Conservation (phyloP, 2,888 invertebrate genomes). For the Dynastes grantii region DNA sequence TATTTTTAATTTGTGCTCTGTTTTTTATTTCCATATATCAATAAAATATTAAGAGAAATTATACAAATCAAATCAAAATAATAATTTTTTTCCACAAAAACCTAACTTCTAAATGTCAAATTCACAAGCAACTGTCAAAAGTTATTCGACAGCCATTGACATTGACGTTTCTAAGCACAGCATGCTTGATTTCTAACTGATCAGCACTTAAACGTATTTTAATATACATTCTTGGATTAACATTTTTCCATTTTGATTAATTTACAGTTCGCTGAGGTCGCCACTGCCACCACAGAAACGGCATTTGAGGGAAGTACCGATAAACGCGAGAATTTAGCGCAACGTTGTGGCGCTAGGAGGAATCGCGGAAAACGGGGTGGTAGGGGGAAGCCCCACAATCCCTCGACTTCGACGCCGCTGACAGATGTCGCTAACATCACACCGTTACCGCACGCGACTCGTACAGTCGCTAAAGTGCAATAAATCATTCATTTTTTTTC, state of each 20-base stretch:
- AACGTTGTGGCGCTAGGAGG: conserved; percentile 68
- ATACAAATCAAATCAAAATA: no score
- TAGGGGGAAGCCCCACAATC: conserved; percentile 69
- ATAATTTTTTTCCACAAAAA: no score
- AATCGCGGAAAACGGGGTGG: conserved; percentile 71
- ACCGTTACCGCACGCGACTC: conserved; percentile 58
- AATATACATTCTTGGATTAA: no score
- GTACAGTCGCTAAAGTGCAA: conserved; percentile 63
- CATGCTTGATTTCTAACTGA: no score
- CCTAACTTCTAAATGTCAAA: no score
- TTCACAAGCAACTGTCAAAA: no score
- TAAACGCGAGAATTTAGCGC: conserved; percentile 74
- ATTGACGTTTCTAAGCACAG: no score
- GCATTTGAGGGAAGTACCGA: conserved; percentile 75
- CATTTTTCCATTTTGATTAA: not conserved
- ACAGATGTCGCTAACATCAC: conserved; percentile 68
- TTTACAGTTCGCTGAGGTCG: conserved; percentile 67
- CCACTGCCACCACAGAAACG: conserved; percentile 71
- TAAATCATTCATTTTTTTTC: conserved; percentile 53
- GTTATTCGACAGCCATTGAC: no score
- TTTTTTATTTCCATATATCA: not conserved
- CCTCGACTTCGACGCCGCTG: conserved; percentile 66
- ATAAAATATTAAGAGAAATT: not conserved
- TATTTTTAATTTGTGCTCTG: not conserved
- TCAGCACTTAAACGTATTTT: no score